These are phyloP conservation scores for Brachyalestes nurse DNA, from an alignment of 2,797 vertebrate genomes.

Conservation along the genomic window DNA sequence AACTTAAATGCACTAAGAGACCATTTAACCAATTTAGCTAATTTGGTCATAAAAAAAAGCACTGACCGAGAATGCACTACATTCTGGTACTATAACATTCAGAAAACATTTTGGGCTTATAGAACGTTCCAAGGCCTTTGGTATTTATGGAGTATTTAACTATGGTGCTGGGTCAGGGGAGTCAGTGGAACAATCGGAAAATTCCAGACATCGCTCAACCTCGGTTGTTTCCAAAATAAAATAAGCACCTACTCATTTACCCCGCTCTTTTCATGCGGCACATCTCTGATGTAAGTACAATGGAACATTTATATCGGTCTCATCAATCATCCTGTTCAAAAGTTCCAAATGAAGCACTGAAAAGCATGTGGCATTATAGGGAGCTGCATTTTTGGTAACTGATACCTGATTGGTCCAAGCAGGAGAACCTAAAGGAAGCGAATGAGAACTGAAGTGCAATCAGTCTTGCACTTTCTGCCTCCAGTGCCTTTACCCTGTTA, in stretches of 20 bases:
- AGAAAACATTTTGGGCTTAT: neutral
- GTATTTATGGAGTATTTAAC: neutral
- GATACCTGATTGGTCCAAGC: neutral
- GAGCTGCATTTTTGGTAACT: neutral
- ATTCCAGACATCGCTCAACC: conserved; percentile 4
- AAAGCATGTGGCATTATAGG: neutral
- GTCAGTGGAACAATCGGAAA: conserved; percentile 13
- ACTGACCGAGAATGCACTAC: neutral
- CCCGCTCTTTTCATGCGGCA: neutral
- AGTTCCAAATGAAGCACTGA: neutral
- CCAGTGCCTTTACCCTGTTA: neutral
- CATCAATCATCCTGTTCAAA: conserved; percentile 2
- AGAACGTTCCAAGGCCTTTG: neutral
- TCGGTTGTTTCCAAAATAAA: conserved; percentile 13
- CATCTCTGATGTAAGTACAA: conserved; percentile 2
- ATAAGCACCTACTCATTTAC: neutral
- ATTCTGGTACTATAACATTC: neutral
- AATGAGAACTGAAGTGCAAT: neutral
- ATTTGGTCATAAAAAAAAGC: too few relatives aligned
- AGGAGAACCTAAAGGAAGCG: neutral
- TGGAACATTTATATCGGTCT: neutral
- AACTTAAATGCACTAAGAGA: too few relatives aligned
- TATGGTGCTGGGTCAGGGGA: neutral
- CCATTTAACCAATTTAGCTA: too few relatives aligned
- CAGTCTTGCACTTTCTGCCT: neutral